Conservation (phyloP, 2,888 invertebrate species). For the Lasioglossum figueresi region DNA sequence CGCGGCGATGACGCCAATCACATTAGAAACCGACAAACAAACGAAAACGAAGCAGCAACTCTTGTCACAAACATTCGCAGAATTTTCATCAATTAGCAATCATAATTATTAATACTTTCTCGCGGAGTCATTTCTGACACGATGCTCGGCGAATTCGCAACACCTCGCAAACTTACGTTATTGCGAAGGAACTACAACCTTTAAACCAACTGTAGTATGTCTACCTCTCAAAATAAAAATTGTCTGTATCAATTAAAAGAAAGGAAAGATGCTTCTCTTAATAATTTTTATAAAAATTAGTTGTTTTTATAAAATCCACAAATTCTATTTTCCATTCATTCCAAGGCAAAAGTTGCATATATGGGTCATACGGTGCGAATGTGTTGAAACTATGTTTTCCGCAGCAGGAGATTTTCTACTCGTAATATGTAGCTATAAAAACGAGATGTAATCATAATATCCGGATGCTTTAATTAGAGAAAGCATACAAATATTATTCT, state of each 20-base stretch:
- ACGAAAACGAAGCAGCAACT: background rate
- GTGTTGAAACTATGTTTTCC: background rate
- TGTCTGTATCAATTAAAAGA: background rate
- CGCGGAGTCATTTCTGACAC: background rate
- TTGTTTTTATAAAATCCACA: too few species aligned
- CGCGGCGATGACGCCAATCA: conserved; percentile 45
- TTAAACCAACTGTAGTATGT: background rate
- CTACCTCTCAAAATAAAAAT: background rate
- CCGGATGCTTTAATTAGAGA: background rate
- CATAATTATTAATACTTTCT: background rate
- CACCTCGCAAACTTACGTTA: background rate
- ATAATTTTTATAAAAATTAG: background rate
- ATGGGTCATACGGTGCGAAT: too few species aligned
- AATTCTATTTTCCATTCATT: too few species aligned
- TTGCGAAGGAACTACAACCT: background rate
- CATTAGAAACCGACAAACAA: conserved; percentile 28
- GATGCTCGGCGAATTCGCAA: background rate
- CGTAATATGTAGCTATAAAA: background rate
- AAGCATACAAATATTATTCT: background rate
- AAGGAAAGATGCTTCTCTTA: background rate
- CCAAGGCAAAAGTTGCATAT: too few species aligned
- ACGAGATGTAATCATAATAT: background rate
- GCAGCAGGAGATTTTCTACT: background rate
- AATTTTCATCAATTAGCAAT: background rate
- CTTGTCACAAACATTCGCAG: background rate